Evolutionary conservation across 2,888 invertebrate genomes (phyloP).

Genomic region (Cheilosia variabilis): DNA sequence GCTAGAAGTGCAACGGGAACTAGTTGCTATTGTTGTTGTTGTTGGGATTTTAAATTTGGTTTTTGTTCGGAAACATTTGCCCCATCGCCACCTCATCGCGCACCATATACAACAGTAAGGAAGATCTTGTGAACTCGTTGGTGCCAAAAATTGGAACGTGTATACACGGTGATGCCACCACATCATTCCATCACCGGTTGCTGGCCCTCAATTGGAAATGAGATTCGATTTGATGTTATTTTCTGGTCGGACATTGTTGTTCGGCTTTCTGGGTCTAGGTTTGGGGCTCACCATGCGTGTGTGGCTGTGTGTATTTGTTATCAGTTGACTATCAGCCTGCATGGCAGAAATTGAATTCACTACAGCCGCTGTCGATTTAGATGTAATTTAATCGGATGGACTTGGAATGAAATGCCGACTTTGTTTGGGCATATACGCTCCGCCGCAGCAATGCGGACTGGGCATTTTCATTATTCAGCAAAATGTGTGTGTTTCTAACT

Average conservation of each 20-base stretch:
- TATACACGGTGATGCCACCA: background rate
- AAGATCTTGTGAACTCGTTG: slow-evolving; percentile 59
- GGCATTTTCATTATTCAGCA: slow-evolving; percentile 68
- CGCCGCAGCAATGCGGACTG: slow-evolving; percentile 33
- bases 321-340: slow-evolving; percentile 48
- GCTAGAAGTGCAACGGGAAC: slow-evolving; percentile 56
- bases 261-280: slow-evolving; percentile 61
- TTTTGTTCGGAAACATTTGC: background rate
- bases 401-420: slow-evolving; percentile 49
- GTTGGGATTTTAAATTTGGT: slow-evolving; percentile 26
- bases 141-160: slow-evolving; percentile 54
- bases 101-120: slow-evolving; percentile 2
- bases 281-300: slow-evolving; percentile 61
- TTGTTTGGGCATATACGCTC: slow-evolving; percentile 18
- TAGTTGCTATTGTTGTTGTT: slow-evolving; percentile 41
- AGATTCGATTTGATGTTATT: slow-evolving; percentile 72
- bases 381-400: slow-evolving; percentile 67
- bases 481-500: slow-evolving; percentile 57
- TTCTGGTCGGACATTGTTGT: slow-evolving; percentile 63
- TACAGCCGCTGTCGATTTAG: slow-evolving; percentile 47
- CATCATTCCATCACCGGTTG: background rate
- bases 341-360: slow-evolving; percentile 49
- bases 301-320: slow-evolving; percentile 53
- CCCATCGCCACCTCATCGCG: slow-evolving; percentile 11
- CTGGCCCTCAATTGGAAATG: slow-evolving; percentile 71